Evolutionary conservation across 2,113 vertebrate species (phyloP).

Genomic region (Triplophysa rosa): DNA sequence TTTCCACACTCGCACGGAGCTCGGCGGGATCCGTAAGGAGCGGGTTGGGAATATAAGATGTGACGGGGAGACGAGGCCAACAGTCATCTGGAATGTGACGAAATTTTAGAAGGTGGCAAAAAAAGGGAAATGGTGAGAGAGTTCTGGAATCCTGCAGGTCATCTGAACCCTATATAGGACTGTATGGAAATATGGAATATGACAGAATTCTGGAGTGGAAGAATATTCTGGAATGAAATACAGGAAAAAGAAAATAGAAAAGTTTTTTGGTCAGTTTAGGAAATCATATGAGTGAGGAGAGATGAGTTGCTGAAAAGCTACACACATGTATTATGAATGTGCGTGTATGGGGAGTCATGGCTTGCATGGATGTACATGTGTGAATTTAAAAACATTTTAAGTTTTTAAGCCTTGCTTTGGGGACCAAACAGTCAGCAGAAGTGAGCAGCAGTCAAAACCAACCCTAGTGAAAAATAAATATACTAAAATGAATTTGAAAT

Average conservation of each 20-base stretch:
- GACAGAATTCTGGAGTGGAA: conserved; percentile 52
- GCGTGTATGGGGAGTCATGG: conserved; percentile 34
- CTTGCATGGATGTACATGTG: background rate
- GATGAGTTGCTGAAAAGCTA: conserved; percentile 51
- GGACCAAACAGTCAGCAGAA: background rate
- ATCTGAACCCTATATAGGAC: conserved; percentile 62
- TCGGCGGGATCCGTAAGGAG: conserved; percentile 13
- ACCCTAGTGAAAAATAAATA: too few relatives aligned
- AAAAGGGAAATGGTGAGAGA: conserved; percentile 64
- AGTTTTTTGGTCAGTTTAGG: conserved; percentile 50
- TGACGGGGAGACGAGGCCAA: conserved; percentile 64
- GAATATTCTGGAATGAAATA: conserved; percentile 34
- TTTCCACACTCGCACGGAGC: conserved; percentile 43
- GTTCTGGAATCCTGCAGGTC: conserved; percentile 59
- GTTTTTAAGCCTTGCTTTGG: background rate
- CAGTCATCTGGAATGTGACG: conserved; percentile 62
- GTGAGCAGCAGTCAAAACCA: too few relatives aligned
- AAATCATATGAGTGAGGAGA: conserved; percentile 46
- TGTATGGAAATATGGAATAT: conserved; percentile 62
- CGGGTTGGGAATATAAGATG: conserved; percentile 60
- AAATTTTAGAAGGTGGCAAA: conserved; percentile 61
- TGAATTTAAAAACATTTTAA: conserved; percentile 5
- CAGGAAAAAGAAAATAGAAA: conserved; percentile 38
- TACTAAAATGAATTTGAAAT: too few relatives aligned
- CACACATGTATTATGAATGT: conserved; percentile 36